Percentiles rank a stretch among this genome's conserved stretches.
Evolutionary conservation across 2,797 vertebrate species (phyloP).

Genomic region (Jordanella pulchra): DNA sequence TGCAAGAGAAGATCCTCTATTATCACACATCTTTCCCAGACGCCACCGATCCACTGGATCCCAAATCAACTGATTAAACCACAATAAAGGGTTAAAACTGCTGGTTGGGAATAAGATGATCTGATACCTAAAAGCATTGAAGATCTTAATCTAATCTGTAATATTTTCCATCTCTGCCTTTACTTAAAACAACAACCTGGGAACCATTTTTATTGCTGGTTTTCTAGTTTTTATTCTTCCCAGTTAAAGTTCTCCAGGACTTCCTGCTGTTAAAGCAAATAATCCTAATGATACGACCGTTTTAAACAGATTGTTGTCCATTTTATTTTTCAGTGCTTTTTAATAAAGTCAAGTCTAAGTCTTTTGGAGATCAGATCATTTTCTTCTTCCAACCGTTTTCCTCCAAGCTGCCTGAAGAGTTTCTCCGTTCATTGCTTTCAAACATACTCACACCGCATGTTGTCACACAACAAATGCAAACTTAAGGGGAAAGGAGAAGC

Average conservation of each 20-base stretch:
- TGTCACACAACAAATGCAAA: not conserved
- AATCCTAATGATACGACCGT: not conserved
- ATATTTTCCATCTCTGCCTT: not conserved
- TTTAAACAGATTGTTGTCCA: not conserved
- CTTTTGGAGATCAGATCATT: conserved; percentile 5
- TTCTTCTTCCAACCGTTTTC: not conserved
- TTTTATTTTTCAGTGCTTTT: not conserved
- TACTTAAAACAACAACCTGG: not conserved
- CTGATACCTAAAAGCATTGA: conserved; percentile 1
- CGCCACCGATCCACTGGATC: conserved; percentile 15
- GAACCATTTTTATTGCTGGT: not conserved
- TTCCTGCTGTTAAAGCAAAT: not conserved
- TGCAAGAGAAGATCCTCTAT: not conserved
- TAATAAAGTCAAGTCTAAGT: too few relatives aligned
- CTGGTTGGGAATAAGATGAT: not conserved
- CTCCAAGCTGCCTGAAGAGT: not conserved
- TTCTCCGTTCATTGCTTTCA: not conserved
- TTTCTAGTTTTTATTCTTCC: not conserved
- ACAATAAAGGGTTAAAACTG: not conserved
- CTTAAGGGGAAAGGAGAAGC: not conserved
- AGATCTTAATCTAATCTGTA: not conserved
- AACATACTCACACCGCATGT: not conserved
- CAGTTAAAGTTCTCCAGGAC: not conserved
- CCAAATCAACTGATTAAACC: not conserved
- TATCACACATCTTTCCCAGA: not conserved